These are phyloP conservation scores for Brachymystax lenok DNA, from an alignment of 2,797 vertebrate species.

Conservation along the genomic window DNA sequence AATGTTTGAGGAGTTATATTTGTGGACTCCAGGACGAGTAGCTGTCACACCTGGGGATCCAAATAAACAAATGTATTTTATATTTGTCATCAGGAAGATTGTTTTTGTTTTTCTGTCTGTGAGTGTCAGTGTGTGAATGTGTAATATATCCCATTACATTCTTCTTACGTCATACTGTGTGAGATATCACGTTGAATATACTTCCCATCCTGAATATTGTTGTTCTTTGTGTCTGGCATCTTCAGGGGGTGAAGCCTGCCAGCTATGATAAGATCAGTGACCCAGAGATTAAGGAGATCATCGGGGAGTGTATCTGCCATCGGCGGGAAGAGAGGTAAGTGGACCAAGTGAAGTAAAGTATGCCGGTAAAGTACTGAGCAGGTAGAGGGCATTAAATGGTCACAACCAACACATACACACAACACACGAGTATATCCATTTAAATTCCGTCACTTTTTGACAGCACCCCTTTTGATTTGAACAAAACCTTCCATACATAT, in stretches of 20 bases:
- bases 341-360: neutral
- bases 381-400: slow-evolving; percentile 22
- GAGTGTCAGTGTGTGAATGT: slow-evolving; percentile 6
- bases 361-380: neutral
- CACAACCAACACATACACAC: neutral
- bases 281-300: slow-evolving; percentile 98
- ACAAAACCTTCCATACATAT: too few species aligned
- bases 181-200: slow-evolving; percentile 3
- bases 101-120: neutral
- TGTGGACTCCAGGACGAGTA: neutral
- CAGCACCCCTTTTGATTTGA: too few species aligned
- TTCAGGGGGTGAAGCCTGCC: slow-evolving; percentile 95
- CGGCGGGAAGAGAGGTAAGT: slow-evolving; percentile 94
- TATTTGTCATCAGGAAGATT: neutral
- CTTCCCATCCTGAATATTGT: neutral
- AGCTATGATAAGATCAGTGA: slow-evolving; percentile 95
- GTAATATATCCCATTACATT: slow-evolving; percentile 7
- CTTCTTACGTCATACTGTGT: neutral
- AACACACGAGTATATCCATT: neutral
- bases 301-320: slow-evolving; percentile 97
- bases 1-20: neutral
- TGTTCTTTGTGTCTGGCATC: slow-evolving; percentile 31
- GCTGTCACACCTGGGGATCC: neutral
- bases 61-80: neutral
- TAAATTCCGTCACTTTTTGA: too few species aligned